Evolutionary conservation across 1,140 invertebrate species (phyloP), one percentile per base, ranked within the genome.

Genomic region (Bursaphelenchus mucronatus): DNA sequence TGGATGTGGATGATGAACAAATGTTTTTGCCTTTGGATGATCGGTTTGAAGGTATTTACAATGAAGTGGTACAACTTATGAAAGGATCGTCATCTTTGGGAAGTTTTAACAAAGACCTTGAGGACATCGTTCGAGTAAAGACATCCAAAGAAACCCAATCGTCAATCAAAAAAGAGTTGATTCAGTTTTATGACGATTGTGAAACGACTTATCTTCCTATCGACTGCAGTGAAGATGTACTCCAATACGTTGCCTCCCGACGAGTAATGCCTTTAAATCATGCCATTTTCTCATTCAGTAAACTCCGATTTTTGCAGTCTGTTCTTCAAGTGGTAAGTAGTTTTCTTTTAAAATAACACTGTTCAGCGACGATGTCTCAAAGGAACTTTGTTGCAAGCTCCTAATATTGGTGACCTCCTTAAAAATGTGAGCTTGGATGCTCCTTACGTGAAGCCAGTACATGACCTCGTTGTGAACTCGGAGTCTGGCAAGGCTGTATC

Each of bases 221-320:
- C 41, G 57, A 59, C 40, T 39, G 40, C 13, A 59, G 57, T 9
- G 57, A 59, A 59, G 57, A 59, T 39, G 40, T 44, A 6, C 40
- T 43, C 40, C 57, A 59, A n/a, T 43, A 44, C 13, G 57, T 59
- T 45, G 57, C 57, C 13, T n/a, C 45, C 45, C 13, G 57, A 4
- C 40, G 57, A 17, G 41, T 13, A 5, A 59, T 59, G 21, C 57
- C 57, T n/a, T 43, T 59, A 39, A 39, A 59, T n/a, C 39, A 59
- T 30, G 57, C 57, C 11, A 50, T 59, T 50, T 59, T 59, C 40
- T n/a, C 40, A 11, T 59, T 59, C 57, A 59, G 19, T 44, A 59
- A 59, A 59, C 57, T 59, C 1, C 57, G 57, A 13, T 59, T 59
- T 39, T 44, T 59, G 3, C 57, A 59, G 40, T 59, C 57, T n/a